A percentile compares a stretch with the other conserved stretches of the same genome.
Evolutionary conservation across 2,797 vertebrate species (phyloP).

Genomic region (Todus mexicanus): DNA sequence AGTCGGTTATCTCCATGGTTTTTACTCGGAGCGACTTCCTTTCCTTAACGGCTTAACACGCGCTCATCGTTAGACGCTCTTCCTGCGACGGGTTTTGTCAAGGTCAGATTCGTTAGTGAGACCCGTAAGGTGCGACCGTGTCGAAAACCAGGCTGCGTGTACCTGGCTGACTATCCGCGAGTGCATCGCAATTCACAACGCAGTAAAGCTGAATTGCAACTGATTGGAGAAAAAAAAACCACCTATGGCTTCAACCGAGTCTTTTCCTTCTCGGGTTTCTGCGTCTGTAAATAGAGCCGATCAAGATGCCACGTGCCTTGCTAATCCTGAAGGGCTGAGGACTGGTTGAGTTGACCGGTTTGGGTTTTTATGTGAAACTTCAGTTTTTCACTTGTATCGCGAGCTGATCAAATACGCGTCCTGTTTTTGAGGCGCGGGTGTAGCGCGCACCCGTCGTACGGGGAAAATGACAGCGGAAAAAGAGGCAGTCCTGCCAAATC

Average conservation of each 20-base stretch:
- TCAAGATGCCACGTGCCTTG: fast-evolving
- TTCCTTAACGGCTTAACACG: background rate
- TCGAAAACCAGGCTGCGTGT: background rate
- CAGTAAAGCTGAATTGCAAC: background rate
- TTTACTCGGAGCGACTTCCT: conserved; percentile 66
- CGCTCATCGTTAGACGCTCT: background rate
- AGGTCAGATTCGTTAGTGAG: background rate
- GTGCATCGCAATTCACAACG: background rate
- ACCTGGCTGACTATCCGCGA: background rate
- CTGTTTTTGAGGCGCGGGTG: background rate
- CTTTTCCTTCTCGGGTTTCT: background rate
- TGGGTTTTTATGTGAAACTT: background rate
- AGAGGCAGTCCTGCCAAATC: background rate
- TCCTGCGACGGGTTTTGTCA: background rate
- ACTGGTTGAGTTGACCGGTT: background rate
- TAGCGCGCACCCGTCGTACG: background rate
- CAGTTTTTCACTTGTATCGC: background rate
- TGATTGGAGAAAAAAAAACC: fast-evolving
- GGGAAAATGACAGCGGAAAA: background rate
- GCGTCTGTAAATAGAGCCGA: background rate
- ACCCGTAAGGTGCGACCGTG: background rate
- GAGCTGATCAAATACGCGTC: background rate
- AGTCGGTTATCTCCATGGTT: conserved; percentile 68
- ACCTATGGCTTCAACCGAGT: background rate
- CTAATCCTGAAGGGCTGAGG: background rate